These are phyloP conservation scores for Hololepta plana DNA, from an alignment of 2,888 invertebrate genomes.

Conservation along the genomic window DNA sequence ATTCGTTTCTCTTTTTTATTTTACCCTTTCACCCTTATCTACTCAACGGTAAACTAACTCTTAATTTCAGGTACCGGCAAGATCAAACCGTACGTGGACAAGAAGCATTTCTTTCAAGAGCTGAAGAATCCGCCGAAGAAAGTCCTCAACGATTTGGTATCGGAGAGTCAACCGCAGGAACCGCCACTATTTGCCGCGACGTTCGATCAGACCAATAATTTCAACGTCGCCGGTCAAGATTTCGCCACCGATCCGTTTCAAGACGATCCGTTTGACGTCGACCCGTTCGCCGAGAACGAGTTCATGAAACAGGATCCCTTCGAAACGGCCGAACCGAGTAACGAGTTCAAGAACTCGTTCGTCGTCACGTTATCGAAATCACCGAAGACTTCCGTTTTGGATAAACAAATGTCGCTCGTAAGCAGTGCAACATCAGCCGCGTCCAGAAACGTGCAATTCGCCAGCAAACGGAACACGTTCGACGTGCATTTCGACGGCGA, in stretches of 20 bases:
- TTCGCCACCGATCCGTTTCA: constrained; percentile 43
- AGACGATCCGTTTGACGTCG: constrained; percentile 57
- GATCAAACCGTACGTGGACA: constrained; percentile 84
- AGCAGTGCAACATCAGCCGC: constrained; percentile 9
- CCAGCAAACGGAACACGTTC: constrained; percentile 27
- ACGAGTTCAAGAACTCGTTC: too few species aligned
- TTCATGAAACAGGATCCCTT: constrained; percentile 30
- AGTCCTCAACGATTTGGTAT: constrained; percentile 70
- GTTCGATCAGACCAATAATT: constrained; percentile 12
- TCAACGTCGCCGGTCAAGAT: constrained; percentile 9
- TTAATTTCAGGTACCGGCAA: constrained; percentile 51
- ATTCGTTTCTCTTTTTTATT: too few species aligned
- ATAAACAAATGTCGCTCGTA: constrained; percentile 15
- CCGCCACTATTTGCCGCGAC: constrained; percentile 22
- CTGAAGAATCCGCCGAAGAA: constrained; percentile 89
- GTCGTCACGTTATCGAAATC: constrained; percentile 14
- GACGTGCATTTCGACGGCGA: constrained; percentile 18
- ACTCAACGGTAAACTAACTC: constrained; percentile 3
- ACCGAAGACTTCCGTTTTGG: constrained; percentile 15
- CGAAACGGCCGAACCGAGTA: constrained; percentile 17
- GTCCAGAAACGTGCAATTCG: constrained; percentile 9
- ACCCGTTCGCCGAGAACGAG: constrained; percentile 41
- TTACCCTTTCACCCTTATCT: too few species aligned
- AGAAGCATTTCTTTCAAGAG: constrained; percentile 92
- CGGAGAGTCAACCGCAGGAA: constrained; percentile 12